Evolutionary conservation across 2,888 invertebrate species (phyloP), one percentile per base, ranked within the genome.

Genomic region (Hoplodrina ambigua): DNA sequence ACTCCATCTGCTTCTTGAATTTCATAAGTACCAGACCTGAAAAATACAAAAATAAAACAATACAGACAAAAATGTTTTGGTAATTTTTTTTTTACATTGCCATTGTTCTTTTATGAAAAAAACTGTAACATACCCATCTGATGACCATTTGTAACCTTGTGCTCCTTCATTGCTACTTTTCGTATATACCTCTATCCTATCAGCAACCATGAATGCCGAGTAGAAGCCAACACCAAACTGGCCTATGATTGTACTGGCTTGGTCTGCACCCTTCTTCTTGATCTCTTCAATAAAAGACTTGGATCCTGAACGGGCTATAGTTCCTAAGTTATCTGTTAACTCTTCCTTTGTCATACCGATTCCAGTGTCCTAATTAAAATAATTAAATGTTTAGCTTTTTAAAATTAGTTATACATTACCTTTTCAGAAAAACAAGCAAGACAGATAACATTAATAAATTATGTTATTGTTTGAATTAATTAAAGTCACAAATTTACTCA

Each of bases 211-310:
- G 91, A 99, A 99, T 0, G 98, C 97, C 17, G 99, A 99, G 92
- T 99, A 99, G 93, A 99, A 99, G 1, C 99, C 99, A 20, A 99
- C 99, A 81, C 99, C 99, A 96, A 99, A 99, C 92, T 99, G 99
- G 5, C 99, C 99, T 90, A 99, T 99, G 64, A 99, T 99, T 77
- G 98, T 97, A 60, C 97, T 97, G 15, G 97, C 97, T 37, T 96
- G 93, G 2, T 96, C 95, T 6, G 96, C 93, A 54, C 97, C 96
- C 84, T 97, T 96, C 61, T 97, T 96, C 89, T 98, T 97, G 37
- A 99, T 93, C 91, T 99, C 97, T 89, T 99, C 98, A 78, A 99
- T 93, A 88, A 99, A 99, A 20, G 98, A 98, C 91, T 99, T 99
- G 0, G 99, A 99, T 0, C 99, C 99, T 69, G 99, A 99, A 84